Base-by-base conservation (phyloP, 2,797 vertebrate species). In the Coilia nasus region DNA sequence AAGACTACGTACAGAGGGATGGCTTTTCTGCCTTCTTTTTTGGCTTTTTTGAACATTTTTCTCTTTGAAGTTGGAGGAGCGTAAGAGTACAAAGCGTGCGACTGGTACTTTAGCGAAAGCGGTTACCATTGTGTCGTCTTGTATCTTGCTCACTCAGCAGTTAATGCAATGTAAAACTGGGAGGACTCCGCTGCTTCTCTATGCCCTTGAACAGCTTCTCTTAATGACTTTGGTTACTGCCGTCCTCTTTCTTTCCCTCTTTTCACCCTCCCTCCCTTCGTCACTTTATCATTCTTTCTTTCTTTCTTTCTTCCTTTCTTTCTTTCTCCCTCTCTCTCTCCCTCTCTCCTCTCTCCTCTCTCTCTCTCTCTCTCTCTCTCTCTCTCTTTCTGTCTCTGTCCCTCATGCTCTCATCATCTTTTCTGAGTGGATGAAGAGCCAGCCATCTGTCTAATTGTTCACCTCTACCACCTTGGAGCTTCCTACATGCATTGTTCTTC, bases 401-500 rank as follows among this genome's bases (percentile, higher is more conserved):
- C 71, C 71, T 78, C 71, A 78, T 44, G 71, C 71, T 78, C 71
- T 21, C 71, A 78, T 78, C 85, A 11, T 83, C 85, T 57, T 82
- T n/a, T 85, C 83, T 44, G 5, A 85, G 56, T 23, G 88, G 91
- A 85, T 82, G 23, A 35, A 88, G 50, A 81, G 19, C 35, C 87
- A 82, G 87, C 47, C 47, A 82, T 75, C 81, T 85, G 64, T 82
- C 56, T 83, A 83, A 62, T 83, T 60, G 35, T 57, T 86, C 82
- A 44, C 6, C 83, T 86, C 14, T 50, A 85, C 84, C 83, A 81
- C 82, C 81, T 82, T 75, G 64, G 14, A 78, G 81, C 21, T 85
- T 80, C 47, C 94, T 94, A 95, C 95, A 92, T 95, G 94, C 94
- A 94, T 78, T 78, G 96, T 95, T 94, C 88, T 93, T 83, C 23